Conservation (phyloP, 2,888 invertebrate genomes). For the Hoplodrina blanda region DNA sequence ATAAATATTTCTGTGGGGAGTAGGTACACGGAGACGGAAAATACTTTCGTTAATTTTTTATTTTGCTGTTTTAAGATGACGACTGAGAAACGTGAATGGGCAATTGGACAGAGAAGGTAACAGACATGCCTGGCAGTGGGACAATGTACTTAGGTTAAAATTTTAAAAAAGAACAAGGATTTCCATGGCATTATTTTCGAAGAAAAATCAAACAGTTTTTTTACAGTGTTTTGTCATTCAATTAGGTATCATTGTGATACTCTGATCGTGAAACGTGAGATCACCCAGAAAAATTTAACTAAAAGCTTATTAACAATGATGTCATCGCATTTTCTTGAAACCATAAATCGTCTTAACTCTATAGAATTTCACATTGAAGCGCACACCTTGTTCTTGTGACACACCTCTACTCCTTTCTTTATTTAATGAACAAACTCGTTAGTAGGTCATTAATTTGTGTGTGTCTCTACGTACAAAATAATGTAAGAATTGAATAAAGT, state of each 20-base stretch:
- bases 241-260: neutral
- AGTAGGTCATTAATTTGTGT: constrained; percentile 20
- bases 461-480: neutral
- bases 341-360: constrained; percentile 6
- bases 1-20: neutral
- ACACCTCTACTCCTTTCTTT: constrained; percentile 41
- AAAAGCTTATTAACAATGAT: constrained; percentile 8
- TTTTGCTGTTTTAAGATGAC: neutral
- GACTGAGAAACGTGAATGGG: too few species aligned
- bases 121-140: neutral
- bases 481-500: constrained; percentile 8
- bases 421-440: constrained; percentile 29
- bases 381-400: constrained; percentile 29
- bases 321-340: constrained; percentile 18
- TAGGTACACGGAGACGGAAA: neutral
- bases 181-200: neutral
- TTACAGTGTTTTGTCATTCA: neutral
- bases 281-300: neutral
- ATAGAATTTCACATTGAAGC: constrained; percentile 43
- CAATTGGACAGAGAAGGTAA: neutral
- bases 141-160: neutral
- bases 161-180: neutral
- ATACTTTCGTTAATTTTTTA: neutral
- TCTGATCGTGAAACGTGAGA: neutral
- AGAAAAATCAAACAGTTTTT: neutral